phyloP scores from a whole-genome alignment of 2,888 invertebrate species.

The Julus scanicus region DNA sequence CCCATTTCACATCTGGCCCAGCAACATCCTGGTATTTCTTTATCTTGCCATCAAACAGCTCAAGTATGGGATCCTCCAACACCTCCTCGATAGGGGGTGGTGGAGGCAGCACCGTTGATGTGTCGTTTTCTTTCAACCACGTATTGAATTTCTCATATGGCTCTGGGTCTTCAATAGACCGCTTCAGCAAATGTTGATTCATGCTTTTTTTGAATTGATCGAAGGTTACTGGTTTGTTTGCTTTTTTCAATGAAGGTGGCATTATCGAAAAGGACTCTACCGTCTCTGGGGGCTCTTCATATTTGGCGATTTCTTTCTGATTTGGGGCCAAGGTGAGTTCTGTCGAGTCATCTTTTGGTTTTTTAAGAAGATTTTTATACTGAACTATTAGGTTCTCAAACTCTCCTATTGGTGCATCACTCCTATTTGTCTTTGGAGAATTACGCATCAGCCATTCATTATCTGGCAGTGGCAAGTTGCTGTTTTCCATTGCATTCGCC shows the following conservation, averaged over 20 bases:
- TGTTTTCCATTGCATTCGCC: not conserved
- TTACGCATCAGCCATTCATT: not conserved
- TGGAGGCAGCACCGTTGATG: no score
- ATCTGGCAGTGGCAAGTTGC: not conserved
- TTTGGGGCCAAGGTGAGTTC: no score
- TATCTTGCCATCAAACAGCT: slow-evolving; percentile 49
- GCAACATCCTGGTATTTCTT: not conserved
- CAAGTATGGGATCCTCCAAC: not conserved
- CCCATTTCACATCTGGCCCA: slow-evolving; percentile 7
- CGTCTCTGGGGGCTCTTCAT: no score
- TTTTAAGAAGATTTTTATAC: not conserved
- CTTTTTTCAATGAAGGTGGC: no score
- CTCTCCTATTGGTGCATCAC: not conserved
- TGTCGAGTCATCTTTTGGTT: not conserved
- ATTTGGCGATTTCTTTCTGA: no score
- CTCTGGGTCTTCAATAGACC: not conserved
- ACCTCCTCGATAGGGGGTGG: no score
- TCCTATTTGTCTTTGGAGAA: not conserved
- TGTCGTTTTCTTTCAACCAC: not conserved
- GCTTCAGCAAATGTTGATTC: not conserved
- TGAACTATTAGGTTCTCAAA: not conserved
- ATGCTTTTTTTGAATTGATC: not conserved
- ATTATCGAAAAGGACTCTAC: no score
- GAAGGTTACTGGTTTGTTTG: not conserved
- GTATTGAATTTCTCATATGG: not conserved